phyloP scores from a whole-genome alignment of 2,113 vertebrate species.

The Apteryx owenii region DNA sequence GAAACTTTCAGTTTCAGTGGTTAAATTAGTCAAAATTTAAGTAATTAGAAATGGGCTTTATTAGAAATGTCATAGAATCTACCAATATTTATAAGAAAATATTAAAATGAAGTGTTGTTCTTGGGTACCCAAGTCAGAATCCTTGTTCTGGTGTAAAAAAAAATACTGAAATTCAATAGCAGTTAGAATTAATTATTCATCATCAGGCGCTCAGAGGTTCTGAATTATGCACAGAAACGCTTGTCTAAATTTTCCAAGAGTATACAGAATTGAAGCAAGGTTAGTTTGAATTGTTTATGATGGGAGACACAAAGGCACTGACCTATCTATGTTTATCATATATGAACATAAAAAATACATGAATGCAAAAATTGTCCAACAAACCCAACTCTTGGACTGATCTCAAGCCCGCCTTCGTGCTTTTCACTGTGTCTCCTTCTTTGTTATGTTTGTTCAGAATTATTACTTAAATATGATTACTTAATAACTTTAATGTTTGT shows the following conservation, averaged over 20 bases:
- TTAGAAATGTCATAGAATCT: not conserved
- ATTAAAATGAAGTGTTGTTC: not conserved
- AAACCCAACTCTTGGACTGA: not conserved
- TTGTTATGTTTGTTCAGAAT: not conserved
- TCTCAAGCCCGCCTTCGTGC: not conserved
- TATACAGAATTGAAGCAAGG: not conserved
- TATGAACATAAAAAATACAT: not conserved
- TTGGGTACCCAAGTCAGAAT: not conserved
- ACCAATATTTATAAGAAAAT: not conserved
- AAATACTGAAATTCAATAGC: not conserved
- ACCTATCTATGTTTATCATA: not conserved
- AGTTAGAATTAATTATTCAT: conserved; percentile 7
- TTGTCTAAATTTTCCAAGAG: not conserved
- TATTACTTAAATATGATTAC: not conserved
- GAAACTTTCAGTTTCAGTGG: not conserved
- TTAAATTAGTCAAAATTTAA: not conserved
- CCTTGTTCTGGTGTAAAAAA: not conserved
- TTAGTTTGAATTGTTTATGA: not conserved
- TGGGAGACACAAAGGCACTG: not conserved
- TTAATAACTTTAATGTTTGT: not conserved
- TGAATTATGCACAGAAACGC: not conserved
- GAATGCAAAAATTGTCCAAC: not conserved
- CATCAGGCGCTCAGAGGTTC: not conserved
- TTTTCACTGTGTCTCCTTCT: not conserved
- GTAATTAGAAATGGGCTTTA: not conserved